Percentiles rank a stretch among this genome's conserved stretches.
Conservation (phyloP, 2,113 vertebrate species). For the Globicephala melas region DNA sequence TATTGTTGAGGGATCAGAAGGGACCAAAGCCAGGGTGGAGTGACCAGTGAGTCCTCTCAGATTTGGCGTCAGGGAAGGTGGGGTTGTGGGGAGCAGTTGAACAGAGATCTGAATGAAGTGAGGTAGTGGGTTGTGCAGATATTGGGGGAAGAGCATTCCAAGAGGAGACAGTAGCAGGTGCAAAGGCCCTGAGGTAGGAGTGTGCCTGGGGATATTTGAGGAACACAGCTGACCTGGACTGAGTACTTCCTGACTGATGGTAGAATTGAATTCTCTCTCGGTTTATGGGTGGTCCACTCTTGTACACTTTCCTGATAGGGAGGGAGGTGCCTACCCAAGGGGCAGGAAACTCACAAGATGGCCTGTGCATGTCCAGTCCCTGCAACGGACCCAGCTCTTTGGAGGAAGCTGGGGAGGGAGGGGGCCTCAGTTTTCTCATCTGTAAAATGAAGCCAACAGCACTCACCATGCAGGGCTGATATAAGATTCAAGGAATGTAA, state of each 20-base stretch:
- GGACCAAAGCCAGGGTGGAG: background rate
- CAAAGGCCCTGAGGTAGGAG: slow-evolving; percentile 8
- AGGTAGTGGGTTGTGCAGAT: background rate
- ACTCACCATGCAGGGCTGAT: background rate
- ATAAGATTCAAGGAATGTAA: background rate
- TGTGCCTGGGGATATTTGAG: background rate
- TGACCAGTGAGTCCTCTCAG: background rate
- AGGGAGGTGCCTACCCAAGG: background rate
- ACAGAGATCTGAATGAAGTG: background rate
- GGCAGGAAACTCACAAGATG: background rate
- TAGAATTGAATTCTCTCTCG: background rate
- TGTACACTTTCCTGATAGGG: background rate
- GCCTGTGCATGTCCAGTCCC: background rate
- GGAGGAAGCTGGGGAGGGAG: background rate
- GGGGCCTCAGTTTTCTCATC: background rate
- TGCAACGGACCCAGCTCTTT: background rate
- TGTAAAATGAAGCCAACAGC: background rate
- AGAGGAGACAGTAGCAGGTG: background rate
- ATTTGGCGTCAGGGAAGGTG: background rate
- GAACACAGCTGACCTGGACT: background rate
- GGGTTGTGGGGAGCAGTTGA: background rate
- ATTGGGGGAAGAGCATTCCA: background rate
- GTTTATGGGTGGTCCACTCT: background rate
- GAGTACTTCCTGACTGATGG: background rate
- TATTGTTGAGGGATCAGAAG: background rate